Evolutionary conservation across 1,140 invertebrate species (phyloP).

Genomic region (Tenebrio molitor): DNA sequence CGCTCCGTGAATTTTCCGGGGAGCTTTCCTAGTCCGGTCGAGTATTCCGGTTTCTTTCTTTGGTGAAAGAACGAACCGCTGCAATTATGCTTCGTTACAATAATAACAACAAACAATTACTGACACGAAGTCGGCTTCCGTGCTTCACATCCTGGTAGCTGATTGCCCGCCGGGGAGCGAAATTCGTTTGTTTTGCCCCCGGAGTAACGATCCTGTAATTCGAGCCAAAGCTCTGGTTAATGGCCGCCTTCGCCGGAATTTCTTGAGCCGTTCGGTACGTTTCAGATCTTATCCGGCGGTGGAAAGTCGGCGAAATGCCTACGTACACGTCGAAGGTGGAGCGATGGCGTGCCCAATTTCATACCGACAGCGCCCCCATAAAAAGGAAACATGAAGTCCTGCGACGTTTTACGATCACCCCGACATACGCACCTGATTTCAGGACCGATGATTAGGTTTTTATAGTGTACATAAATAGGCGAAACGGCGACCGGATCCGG

Average conservation of each 20-base stretch:
- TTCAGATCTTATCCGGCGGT: not conserved
- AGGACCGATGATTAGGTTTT: conserved; percentile 41
- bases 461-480: conserved; percentile 52
- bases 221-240: not conserved
- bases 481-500: conserved; percentile 43
- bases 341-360: no score
- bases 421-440: conserved; percentile 27
- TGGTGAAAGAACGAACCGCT: no score
- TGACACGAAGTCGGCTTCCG: not conserved
- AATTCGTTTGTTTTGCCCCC: not conserved
- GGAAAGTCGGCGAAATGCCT: no score
- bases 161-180: not conserved
- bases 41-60: no score
- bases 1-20: no score
- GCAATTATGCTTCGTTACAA: not conserved
- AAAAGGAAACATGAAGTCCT: conserved; percentile 23
- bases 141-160: not conserved
- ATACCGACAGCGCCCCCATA: not conserved
- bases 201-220: conserved; percentile 11
- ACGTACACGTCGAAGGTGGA: no score
- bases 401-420: conserved; percentile 8
- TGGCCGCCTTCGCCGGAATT: not conserved
- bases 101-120: not conserved
- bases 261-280: not conserved
- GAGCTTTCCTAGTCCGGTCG: no score